These are phyloP conservation scores for Limonius californicus DNA, from an alignment of 1,140 invertebrate species.

Conservation along the genomic window DNA sequence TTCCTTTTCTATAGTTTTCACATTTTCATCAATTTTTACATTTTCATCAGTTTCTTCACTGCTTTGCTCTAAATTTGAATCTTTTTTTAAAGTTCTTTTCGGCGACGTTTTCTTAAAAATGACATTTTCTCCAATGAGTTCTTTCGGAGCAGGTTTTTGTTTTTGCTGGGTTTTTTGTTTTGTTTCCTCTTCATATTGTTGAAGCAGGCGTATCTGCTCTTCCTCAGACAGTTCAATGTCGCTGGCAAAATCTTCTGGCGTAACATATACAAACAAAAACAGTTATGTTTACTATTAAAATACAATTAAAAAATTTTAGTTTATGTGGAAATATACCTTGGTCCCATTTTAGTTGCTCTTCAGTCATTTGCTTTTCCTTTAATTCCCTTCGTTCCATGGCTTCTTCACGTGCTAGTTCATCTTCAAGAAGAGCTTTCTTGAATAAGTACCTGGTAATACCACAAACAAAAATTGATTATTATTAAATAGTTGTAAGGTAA, in stretches of 20 bases:
- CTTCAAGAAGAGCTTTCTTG: conserved; percentile 57
- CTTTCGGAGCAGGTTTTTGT: conserved; percentile 21
- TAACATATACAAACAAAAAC: neutral
- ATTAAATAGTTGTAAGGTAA: neutral
- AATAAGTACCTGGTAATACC: conserved; percentile 55
- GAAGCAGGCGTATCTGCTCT: conserved; percentile 55
- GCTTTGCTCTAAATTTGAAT: neutral
- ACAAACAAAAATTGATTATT: neutral
- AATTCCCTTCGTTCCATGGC: conserved; percentile 41
- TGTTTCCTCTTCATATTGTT: conserved; percentile 54
- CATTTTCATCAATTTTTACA: neutral
- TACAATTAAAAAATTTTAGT: neutral
- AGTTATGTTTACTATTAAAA: neutral
- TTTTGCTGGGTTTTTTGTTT: conserved; percentile 33
- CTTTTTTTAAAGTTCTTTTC: conserved; percentile 17
- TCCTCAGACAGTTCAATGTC: conserved; percentile 58
- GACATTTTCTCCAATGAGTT: conserved; percentile 18
- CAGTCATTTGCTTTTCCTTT: conserved; percentile 32
- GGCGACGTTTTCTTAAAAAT: conserved; percentile 23
- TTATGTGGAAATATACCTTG: neutral
- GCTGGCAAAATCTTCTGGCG: conserved; percentile 55
- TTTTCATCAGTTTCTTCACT: neutral
- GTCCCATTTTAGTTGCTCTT: neutral
- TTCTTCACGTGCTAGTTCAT: conserved; percentile 51
- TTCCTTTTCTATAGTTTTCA: neutral